A percentile compares a stretch with the other conserved stretches of the same genome.
phyloP scores from a whole-genome alignment of 2,888 invertebrate species.

The Tiphia femorata region DNA sequence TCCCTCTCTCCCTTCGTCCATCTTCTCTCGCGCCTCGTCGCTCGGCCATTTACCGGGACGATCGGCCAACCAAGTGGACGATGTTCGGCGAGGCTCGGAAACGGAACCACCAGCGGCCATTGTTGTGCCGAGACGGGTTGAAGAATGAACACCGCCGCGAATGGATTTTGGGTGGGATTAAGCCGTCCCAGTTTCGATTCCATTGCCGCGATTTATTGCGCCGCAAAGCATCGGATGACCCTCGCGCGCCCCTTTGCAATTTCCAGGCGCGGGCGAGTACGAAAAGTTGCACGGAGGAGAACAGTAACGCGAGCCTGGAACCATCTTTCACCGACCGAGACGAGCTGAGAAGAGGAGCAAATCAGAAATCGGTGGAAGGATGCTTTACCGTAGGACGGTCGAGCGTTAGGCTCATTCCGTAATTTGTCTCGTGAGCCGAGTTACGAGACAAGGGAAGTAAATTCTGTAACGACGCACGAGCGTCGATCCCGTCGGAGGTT shows the following conservation, averaged over 20 bases:
- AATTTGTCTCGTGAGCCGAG: no score
- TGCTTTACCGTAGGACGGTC: no score
- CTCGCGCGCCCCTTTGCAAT: slow-evolving; percentile 23
- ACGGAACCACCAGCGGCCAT: slow-evolving; percentile 32
- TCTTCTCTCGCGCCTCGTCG: neutral
- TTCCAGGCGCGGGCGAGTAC: slow-evolving; percentile 32
- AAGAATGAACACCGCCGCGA: slow-evolving; percentile 43
- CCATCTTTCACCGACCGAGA: no score
- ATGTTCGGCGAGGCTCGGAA: slow-evolving; percentile 20
- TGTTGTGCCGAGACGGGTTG: slow-evolving; percentile 38
- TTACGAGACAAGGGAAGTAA: no score
- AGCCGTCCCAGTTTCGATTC: slow-evolving; percentile 45
- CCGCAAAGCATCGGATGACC: slow-evolving; percentile 24
- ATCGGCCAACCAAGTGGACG: slow-evolving; percentile 25
- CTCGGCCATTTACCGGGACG: slow-evolving; percentile 25
- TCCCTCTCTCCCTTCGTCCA: slow-evolving; percentile 1
- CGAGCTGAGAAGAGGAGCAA: no score
- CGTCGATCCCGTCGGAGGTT: no score
- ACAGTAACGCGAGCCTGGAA: no score
- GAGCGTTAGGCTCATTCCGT: no score
- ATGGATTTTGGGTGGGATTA: slow-evolving; percentile 42
- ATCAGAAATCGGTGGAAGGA: no score
- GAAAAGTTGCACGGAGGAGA: no score
- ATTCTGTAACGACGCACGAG: no score
- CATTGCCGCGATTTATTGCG: slow-evolving; percentile 40